Evolutionary conservation across 53 echinoderm and acorn worm genomes (phyloP), one percentile per base, ranked within the genome.

Genomic region (Paelopatides confundens): DNA sequence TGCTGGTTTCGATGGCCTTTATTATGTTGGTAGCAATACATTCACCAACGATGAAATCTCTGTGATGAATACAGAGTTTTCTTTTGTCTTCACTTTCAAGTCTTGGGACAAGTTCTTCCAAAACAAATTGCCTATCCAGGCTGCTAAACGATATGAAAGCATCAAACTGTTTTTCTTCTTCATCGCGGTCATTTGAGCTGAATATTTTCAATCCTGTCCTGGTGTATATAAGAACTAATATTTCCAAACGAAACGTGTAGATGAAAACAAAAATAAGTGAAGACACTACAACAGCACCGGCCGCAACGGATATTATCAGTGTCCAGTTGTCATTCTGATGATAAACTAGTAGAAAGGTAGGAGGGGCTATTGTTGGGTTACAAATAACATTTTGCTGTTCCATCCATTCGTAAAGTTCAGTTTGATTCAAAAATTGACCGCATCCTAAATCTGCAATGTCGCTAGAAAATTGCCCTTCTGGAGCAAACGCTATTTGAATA

Each of bases 81-180:
- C 71, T 86, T 17, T 89, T 89, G 26, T 68, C 40, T 9, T 88
- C 85, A 35, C 86, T 69, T 46, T 94, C 94, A 6, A 94, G 81
- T 17, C 84, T 92, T 13, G 89, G 86, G 4, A 92, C 53, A 49
- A 94, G 82, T 47, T 90, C 89, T 15, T 87, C 53, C 13, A 87
- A 48, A 5, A 94, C 94, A 81, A 89, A 92, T 1, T 77, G 35
- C 7, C 65, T 63, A 65, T 94, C 94, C 0, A 90, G 67, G 62
- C 92, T 89, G 32, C 94, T 92, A 70, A 90, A 94, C 3, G 94
- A 94, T 62, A 94, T 76, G 31, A 94, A 94, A 5, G 92, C 92
- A 67, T 94, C 94, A 28, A 91, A 94, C 11, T 65, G 31, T 67
- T 82, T 90, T n/a, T 62, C 71, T 18, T 38, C 58, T 18, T 94